Base-by-base conservation (phyloP, 2,797 vertebrate genomes). In the Anguilla anguilla region DNA sequence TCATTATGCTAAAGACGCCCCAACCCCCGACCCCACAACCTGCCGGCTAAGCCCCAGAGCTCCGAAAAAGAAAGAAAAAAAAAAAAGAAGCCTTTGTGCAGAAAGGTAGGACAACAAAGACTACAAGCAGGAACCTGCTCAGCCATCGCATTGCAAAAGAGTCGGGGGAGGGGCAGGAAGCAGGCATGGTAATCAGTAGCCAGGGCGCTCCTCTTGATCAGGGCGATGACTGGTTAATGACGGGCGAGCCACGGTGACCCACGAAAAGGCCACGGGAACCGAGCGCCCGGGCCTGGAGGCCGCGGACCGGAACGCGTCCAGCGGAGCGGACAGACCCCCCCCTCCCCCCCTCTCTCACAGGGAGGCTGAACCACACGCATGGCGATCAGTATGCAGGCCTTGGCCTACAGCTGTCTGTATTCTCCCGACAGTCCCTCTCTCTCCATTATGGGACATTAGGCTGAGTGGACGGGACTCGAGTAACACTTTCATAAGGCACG, bases 181-280 rank as follows among this genome's bases (percentile, higher is more conserved):
- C 31, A 77, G 31, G 22, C 39, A 51, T 9, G 82, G n/a, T 55
- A 57, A 84, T 84, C 82, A 84, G 82, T 84, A 84, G 53, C 82
- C 82, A 57, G 51, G 49, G 51, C 13, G 74, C 19, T 10, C 46
- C 77, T 22, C 74, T 46, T 79, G 35, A 79, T 4, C 39, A 79
- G 3, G 35, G 74, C 25, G 39, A 35, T 46, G 15, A 7, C 19
- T 39, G 74, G 39, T 46, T 79, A 79, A 79, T n/a, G 46, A 83
- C 49, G 22, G 49, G 81, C 2, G 4, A 6, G 11, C 10, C 0
- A 0, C n/a, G 25, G 43, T 53, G 31, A 31, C 82, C 49, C 49
- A 2, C 77, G 2, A 11, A 6, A 19, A 25, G 43, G 77, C 77
- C 77, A 25, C 43, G 46, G 22, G 77, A 49, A 22, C 39, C 11